Evolutionary conservation across 2,113 vertebrate species (phyloP).

Genomic region (Strigops habroptila): DNA sequence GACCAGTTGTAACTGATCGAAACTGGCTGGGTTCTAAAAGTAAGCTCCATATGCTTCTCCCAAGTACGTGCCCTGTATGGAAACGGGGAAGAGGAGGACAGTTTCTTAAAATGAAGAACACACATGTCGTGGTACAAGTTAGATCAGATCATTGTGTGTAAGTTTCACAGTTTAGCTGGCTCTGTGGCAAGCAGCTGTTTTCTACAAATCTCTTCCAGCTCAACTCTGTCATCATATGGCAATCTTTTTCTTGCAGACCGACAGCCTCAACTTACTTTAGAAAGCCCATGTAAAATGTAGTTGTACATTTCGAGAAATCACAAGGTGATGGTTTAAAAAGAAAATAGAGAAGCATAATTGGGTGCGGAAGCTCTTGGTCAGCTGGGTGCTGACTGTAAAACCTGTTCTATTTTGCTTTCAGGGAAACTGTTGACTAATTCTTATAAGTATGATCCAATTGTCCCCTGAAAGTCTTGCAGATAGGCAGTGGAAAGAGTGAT

Average conservation of each 20-base stretch:
- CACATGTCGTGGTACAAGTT: rapidly evolving
- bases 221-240: neutral
- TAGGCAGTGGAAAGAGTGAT: neutral
- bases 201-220: neutral
- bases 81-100: neutral
- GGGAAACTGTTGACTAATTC: neutral
- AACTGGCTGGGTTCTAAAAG: neutral
- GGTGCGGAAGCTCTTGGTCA: neutral
- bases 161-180: neutral
- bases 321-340: neutral
- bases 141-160: rapidly evolving
- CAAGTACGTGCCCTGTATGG: neutral
- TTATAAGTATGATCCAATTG: neutral
- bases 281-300: neutral
- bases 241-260: neutral
- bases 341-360: neutral
- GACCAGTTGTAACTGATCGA: neutral
- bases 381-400: neutral
- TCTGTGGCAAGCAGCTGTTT: neutral
- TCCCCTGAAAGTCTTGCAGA: neutral
- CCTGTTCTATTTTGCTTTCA: neutral
- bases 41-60: neutral
- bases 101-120: neutral
- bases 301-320: neutral
- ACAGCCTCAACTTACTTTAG: neutral